Base-by-base conservation (phyloP, 2,888 invertebrate species). In the Chelonus formosanus region DNA sequence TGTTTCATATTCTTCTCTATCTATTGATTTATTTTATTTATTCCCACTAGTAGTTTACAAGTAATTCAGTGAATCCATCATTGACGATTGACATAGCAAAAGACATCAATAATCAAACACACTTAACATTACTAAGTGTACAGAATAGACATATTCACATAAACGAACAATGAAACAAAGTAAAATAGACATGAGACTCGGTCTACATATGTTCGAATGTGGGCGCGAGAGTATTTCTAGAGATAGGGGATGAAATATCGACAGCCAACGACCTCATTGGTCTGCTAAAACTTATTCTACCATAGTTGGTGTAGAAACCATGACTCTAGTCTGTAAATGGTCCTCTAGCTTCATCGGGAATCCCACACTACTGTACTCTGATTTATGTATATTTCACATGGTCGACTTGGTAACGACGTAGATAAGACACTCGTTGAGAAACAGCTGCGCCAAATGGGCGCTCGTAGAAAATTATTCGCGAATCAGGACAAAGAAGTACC, bases 181-280 rank as follows among this genome's bases (percentile, higher is more conserved):
- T 70, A 71, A 50, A 62, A 59, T 45, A 35, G 57, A 62, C 67
- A 64, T 65, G 50, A 56, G 52, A n/a, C n/a, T 44, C 48, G 52
- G 53, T 58, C 44, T 64, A 70, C 56, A 61, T 44, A 62, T 59
- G 66, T 63, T 34, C 55, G 60, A 54, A 43, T 53, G 31, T 55
- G 40, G 61, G 53, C 53, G 36, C 54, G 59, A 36, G 63, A 43
- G 35, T 63, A 5, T 40, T 6, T 40, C 40, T 34, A 64, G 47
- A 69, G 71, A 71, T 65, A 70, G 67, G 63, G 68, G 64, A 70
- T 74, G 72, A 73, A 75, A 73, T 75, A 75, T 75, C 71, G 74
- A 75, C 71, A 70, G 70, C 47, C 56, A 63, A 55, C 56, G 68
- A 60, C 68, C 65, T 61, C 66, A 61, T 70, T 66, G 67, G 55